A percentile compares a stretch with the other conserved stretches of the same genome.
These are phyloP conservation scores for Pseudolaguvia tuberculata DNA, from an alignment of 2,113 vertebrate species.

Conservation along the genomic window DNA sequence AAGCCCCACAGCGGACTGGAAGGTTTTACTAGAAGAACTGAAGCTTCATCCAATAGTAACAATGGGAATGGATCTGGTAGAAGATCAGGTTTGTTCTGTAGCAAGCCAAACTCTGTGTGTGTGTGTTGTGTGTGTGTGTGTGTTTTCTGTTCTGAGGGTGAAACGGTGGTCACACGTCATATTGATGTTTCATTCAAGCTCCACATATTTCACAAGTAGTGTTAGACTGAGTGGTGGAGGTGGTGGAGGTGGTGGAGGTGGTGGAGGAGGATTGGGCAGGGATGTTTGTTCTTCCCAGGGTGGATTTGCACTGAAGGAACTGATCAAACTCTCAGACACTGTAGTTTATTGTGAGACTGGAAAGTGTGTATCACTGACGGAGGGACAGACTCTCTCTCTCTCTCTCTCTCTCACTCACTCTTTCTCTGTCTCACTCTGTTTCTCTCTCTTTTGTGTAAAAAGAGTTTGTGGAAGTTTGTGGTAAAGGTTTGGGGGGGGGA, in stretches of 20 bases:
- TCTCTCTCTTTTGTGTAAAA: no score
- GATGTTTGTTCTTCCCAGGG: neutral
- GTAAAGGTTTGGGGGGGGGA: no score
- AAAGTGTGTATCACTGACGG: conserved; percentile 32
- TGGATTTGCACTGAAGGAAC: neutral
- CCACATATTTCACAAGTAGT: neutral
- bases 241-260: neutral
- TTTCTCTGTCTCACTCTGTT: neutral
- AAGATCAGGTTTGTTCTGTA: no score
- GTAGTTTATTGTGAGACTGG: neutral
- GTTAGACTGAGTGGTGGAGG: neutral
- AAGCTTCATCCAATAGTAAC: no score
- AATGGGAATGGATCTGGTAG: no score
- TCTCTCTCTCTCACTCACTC: neutral
- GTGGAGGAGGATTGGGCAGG: no score
- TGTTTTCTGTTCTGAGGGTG: neutral
- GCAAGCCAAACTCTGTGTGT: no score
- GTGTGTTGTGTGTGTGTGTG: neutral
- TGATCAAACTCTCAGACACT: neutral
- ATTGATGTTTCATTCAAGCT: neutral
- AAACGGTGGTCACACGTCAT: neutral
- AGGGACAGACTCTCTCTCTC: conserved; percentile 4
- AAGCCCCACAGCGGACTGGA: no score
- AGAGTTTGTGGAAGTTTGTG: no score
- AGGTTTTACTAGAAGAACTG: no score